Base-by-base conservation (phyloP, 2,113 vertebrate species). In the Dendropsophus ebraccatus region DNA sequence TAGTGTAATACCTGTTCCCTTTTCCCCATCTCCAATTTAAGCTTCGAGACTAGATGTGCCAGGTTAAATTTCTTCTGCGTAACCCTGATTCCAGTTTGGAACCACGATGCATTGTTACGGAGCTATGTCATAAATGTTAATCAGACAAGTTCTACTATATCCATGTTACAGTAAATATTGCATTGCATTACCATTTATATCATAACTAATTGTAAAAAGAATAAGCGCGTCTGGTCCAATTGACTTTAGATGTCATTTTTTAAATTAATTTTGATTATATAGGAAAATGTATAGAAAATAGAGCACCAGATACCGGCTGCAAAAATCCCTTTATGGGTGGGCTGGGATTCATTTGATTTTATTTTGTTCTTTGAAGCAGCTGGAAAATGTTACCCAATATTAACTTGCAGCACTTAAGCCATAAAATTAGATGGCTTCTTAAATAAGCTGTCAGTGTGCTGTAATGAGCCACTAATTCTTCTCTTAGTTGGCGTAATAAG, bases 371-470 rank as follows among this genome's bases (percentile, higher is more conserved):
- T 41, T 60, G 54, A 80, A 80, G 77, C 77, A 80, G 77, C 77
- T 80, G 77, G 77, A 80, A 80, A 80, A 80, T 80, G 77, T 80
- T 80, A 80, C 56, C 30, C 77, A 62, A 80, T 60, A 80, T 80
- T 80, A 80, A 60, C 77, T 80, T 41, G 77, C 54, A 80, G 77
- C 77, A 80, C 77, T 80, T 80, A 80, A 62, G 77, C 56, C 52
- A 80, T 80, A 80, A 80, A 80, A 80, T 80, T 60, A 80, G 77
- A 58, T 70, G 32, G 35, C 30, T 60, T 80, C 77, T 80, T 80
- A 80, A 62, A 80, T 62, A 80, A 80, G 52, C 77, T 80, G 77
- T 62, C 77, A 80, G 77, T 16, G n/a, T 58, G 37, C 32, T 62
- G 56, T 21, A 58, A 60, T 37, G 32, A 35, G 30, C 32, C 76